Evolutionary conservation across 2,113 vertebrate genomes (phyloP).

Genomic region (Boleophthalmus pectinirostris): DNA sequence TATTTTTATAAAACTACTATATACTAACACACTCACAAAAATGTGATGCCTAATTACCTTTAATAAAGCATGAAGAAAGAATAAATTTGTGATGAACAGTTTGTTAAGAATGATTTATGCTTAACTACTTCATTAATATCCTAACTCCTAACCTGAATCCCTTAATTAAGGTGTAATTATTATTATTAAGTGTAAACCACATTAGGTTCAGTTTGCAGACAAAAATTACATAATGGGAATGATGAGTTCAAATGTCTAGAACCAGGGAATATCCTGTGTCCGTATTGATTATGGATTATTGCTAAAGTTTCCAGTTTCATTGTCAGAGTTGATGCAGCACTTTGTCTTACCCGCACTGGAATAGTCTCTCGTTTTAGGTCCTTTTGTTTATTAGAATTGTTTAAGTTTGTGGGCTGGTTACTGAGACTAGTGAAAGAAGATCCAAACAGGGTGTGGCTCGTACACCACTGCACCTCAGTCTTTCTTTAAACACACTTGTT

Average conservation of each 20-base stretch:
- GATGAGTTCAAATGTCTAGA: slow-evolving; percentile 11
- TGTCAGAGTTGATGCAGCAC: slow-evolving; percentile 22
- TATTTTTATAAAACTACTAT: too few species aligned
- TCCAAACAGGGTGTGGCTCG: slow-evolving; percentile 48
- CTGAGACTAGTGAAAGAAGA: slow-evolving; percentile 5
- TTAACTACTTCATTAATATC: too few species aligned
- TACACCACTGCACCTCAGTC: not conserved
- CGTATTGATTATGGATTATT: slow-evolving; percentile 47
- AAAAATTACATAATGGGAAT: not conserved
- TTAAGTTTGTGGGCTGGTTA: not conserved
- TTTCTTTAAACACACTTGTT: not conserved
- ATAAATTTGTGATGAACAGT: too few species aligned
- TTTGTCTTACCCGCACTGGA: not conserved
- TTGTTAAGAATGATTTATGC: too few species aligned
- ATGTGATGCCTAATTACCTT: too few species aligned
- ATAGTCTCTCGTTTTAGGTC: not conserved
- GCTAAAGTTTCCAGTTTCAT: slow-evolving; percentile 52
- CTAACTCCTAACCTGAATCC: too few species aligned
- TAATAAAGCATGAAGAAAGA: too few species aligned
- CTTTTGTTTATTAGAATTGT: not conserved
- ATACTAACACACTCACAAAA: too few species aligned
- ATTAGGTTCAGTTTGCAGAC: too few species aligned
- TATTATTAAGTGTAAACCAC: too few species aligned
- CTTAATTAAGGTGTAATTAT: too few species aligned
- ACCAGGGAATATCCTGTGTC: slow-evolving; percentile 14